Evolutionary conservation across 2,113 vertebrate species (phyloP), one percentile per base, ranked within the genome.

Genomic region (Rhabdornis inornatus): DNA sequence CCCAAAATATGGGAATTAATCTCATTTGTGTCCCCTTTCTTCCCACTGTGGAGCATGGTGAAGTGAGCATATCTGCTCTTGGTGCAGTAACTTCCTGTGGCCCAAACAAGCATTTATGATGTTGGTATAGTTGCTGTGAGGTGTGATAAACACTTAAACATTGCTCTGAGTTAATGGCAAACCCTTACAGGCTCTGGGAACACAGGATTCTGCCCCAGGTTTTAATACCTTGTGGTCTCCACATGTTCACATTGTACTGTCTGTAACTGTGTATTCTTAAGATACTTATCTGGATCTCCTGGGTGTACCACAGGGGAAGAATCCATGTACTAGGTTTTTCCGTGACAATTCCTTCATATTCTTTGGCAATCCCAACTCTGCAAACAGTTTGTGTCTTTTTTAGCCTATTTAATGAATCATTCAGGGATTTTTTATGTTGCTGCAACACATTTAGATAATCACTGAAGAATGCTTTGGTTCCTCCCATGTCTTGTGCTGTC

Each of bases 381-480:
- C 75, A 83, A 93, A 87, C 64, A 86, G 52, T 90, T 81, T 90
- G 25, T 95, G 82, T 92, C 88, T 89, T 90, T 95, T 92, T 93
- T 90, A 90, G 76, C 49, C 74, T 92, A 64, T 71, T 96, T 95
- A 86, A 83, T 84, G 76, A 95, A 94, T 78, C 24, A 56, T 92
- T 96, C 80, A 75, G 95, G 88, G 90, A 90, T 84, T 95, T 97
- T 88, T 96, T 84, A 89, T 83, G 85, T 96, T 96, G 68, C 88
- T 96, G 85, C 76, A 96, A 94, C 79, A 68, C 92, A 94, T 89
- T 96, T 96, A 92, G 92, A 95, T 95, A 96, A 97, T 96, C 94
- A 81, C 92, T 87, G 85, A 96, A 94, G 90, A 97, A 97, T 95
- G 93, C 93, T 96, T 93, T 92, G 64, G 93, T 96, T 95, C 93